Conservation (phyloP, 2,888 invertebrate species). For the Dicyrtomina minuta region DNA sequence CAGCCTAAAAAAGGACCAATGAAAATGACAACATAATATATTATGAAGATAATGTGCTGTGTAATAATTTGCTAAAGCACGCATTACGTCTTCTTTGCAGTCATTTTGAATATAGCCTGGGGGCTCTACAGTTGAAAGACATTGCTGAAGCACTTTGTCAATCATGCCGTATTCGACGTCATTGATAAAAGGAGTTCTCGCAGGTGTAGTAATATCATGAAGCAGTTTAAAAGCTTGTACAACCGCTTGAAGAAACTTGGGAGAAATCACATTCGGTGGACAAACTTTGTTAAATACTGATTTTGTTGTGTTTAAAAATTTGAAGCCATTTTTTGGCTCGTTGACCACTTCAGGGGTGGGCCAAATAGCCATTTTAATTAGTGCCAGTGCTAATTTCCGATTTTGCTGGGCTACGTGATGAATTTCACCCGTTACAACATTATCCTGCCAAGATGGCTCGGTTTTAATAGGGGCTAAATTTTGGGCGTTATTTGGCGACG, state of each 20-base stretch:
- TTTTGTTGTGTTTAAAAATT: conserved; percentile 15
- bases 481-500: background rate
- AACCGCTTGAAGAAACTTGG: conserved; percentile 3
- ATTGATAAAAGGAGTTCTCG: conserved; percentile 5
- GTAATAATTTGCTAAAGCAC: too few species aligned
- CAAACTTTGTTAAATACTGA: conserved; percentile 14
- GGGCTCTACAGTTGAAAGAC: background rate
- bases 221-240: conserved; percentile 1
- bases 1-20: too few species aligned
- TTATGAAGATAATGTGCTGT: background rate
- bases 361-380: conserved; percentile 4
- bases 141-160: background rate
- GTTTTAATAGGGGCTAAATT: too few species aligned
- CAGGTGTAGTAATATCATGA: background rate
- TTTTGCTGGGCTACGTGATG: conserved; percentile 15
- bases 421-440: background rate
- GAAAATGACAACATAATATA: too few species aligned
- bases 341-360: background rate
- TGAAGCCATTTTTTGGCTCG: conserved; percentile 24
- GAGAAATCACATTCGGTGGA: conserved; percentile 10
- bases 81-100: conserved; percentile 23
- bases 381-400: conserved; percentile 17
- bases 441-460: background rate
- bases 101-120: conserved; percentile 3
- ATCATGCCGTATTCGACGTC: conserved; percentile 16